phyloP scores from a whole-genome alignment of 2,113 vertebrate genomes.

The Prunella himalayana region DNA sequence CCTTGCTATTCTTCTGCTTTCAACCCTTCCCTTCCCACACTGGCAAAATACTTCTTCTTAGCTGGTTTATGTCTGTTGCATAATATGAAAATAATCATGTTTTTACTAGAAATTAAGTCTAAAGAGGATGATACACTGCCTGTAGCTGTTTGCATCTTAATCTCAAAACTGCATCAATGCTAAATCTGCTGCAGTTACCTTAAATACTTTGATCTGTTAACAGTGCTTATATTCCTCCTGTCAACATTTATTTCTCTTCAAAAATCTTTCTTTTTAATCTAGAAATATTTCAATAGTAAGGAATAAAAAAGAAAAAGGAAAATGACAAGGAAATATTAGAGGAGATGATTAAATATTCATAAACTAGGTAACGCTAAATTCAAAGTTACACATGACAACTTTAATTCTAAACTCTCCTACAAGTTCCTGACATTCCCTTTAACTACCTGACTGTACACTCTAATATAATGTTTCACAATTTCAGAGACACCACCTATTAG shows the following conservation, averaged over 20 bases:
- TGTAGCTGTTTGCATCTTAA: not conserved
- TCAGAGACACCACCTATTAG: not conserved
- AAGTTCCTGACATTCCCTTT: not conserved
- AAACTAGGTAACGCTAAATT: not conserved
- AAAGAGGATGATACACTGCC: not conserved
- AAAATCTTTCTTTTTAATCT: not conserved
- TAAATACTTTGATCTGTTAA: slow-evolving; percentile 2
- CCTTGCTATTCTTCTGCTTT: not conserved
- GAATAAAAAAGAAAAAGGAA: not conserved
- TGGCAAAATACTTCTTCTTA: not conserved
- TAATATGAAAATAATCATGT: not conserved
- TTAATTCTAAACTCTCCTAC: not conserved
- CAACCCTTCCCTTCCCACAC: not conserved
- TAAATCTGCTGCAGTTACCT: not conserved
- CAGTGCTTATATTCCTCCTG: not conserved
- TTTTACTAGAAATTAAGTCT: not conserved
- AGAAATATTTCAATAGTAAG: not conserved
- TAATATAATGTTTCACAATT: not conserved
- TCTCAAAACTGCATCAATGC: not conserved
- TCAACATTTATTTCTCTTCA: not conserved
- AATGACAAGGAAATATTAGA: not conserved
- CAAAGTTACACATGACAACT: not conserved
- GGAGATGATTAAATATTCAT: not conserved
- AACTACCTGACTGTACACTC: not conserved
- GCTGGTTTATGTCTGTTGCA: not conserved